Percentiles rank a stretch among this genome's conserved stretches.
phyloP scores from a whole-genome alignment of 2,113 vertebrate genomes.

The Globicephala melas region DNA sequence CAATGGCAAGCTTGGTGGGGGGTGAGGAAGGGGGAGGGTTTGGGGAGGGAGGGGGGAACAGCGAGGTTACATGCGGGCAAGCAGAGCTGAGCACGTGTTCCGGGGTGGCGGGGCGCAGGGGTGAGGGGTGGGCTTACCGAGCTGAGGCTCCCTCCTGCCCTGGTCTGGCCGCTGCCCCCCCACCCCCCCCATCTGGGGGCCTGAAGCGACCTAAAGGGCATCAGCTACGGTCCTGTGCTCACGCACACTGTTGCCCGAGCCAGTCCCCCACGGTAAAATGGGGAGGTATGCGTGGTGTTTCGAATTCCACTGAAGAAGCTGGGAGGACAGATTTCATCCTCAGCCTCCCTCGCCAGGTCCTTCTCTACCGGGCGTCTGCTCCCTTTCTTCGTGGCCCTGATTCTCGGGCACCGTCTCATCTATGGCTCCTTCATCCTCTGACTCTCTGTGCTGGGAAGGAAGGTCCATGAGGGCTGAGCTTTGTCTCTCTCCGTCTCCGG shows the following conservation, averaged over 20 bases:
- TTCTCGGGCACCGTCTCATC: fast-evolving
- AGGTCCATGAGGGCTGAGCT: fast-evolving
- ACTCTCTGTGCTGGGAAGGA: fast-evolving
- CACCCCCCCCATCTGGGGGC: fast-evolving
- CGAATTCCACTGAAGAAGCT: not conserved
- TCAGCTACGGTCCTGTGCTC: fast-evolving
- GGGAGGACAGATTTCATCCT: fast-evolving
- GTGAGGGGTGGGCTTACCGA: not conserved
- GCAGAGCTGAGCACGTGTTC: fast-evolving
- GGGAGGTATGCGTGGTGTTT: fast-evolving
- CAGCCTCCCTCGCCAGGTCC: fast-evolving
- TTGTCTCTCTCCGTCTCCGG: fast-evolving
- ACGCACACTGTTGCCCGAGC: fast-evolving
- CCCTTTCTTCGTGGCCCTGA: fast-evolving
- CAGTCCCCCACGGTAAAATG: fast-evolving
- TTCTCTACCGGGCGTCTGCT: fast-evolving
- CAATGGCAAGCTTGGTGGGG: fast-evolving
- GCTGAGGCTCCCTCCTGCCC: not conserved
- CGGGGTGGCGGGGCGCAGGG: not conserved
- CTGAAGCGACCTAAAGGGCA: not conserved
- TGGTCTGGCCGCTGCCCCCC: not conserved
- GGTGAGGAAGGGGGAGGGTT: fast-evolving
- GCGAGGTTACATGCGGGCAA: fast-evolving
- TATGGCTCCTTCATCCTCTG: fast-evolving
- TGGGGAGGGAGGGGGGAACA: not conserved